Evolutionary conservation across 2,797 vertebrate genomes (phyloP), one percentile per base, ranked within the genome.

Genomic region (Oceanodroma leucorhoa): DNA sequence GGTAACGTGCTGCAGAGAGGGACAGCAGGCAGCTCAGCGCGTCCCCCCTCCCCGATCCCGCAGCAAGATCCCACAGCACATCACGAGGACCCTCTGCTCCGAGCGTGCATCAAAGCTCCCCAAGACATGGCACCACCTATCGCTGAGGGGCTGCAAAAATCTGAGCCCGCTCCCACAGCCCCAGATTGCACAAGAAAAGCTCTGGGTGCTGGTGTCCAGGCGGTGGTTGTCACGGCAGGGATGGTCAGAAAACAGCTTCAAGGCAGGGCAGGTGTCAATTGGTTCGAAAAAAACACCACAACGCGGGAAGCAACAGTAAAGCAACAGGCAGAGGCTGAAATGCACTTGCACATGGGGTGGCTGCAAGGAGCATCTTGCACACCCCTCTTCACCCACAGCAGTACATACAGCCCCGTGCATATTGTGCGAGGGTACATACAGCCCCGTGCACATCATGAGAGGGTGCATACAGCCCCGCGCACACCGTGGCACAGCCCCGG

Each of bases 381-480:
- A 32, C 3, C 27, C 34, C 45, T 57, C 30, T 55, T 30, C 30
- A 26, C 38, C 32, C 67, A 18, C 0, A 0, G 50, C 15, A 5
- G 32, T 5, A 14, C 0, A 1, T 4, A 43, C 30, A 76, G 90
- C 19, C 26, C 48, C 1, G 1, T 9, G 26, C 24, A 34, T 60
- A 14, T 16, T 2, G 1, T 11, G 36, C 5, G 6, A 62, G 65
- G 55, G 55, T 8, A 2, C 16, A 1, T 13, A 17, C 34, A 8
- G 57, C n/a, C 50, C 32, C 5, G 0, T 7, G 26, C 24, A 34
- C 66, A 14, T 16, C 2, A 1, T 11, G 36, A 4, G 5, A 62
- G 65, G 55, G 55, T 8, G 2, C 16, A 1, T 13, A 17, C 34
- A 8, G 57, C n/a, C 50, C 32, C 6, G 0, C 3, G 26, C n/a